These are phyloP conservation scores for Hemibagrus wyckioides DNA, from an alignment of 2,113 vertebrate species.

Conservation along the genomic window DNA sequence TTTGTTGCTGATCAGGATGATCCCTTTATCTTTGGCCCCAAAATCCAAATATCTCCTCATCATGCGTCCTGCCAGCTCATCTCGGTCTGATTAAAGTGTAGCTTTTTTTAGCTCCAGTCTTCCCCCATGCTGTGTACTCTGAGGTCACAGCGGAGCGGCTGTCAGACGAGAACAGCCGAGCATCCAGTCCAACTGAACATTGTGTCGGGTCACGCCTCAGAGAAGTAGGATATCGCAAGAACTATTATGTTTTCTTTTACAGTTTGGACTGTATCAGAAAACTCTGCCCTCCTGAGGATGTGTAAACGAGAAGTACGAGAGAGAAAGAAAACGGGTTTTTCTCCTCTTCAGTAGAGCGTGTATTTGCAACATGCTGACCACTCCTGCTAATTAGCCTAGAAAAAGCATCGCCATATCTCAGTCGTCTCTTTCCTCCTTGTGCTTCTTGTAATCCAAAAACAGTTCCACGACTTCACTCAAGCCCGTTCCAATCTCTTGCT, in stretches of 20 bases:
- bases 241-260: conserved; percentile 33
- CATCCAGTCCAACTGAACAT: not conserved
- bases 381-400: conserved; percentile 67
- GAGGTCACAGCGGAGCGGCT: conserved; percentile 33
- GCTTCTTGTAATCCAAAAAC: conserved; percentile 6
- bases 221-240: conserved; percentile 21
- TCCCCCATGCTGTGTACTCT: not conserved
- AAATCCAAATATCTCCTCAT: not conserved
- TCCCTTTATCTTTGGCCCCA: conserved; percentile 1
- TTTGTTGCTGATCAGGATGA: not conserved
- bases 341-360: conserved; percentile 65
- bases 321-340: conserved; percentile 29
- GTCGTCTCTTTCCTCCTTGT: not conserved
- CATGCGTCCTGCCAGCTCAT: not conserved
- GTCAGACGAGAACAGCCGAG: conserved; percentile 8
- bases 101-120: not conserved
- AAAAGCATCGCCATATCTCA: conserved; percentile 14
- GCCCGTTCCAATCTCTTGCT: not conserved
- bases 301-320: conserved; percentile 15
- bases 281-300: conserved; percentile 30
- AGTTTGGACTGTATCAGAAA: conserved; percentile 36
- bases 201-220: conserved; percentile 32
- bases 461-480: not conserved
- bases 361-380: conserved; percentile 59
- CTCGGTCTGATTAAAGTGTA: not conserved